Conservation (phyloP, 2,888 invertebrate species). For the Dryocosmus kuriphilus region DNA sequence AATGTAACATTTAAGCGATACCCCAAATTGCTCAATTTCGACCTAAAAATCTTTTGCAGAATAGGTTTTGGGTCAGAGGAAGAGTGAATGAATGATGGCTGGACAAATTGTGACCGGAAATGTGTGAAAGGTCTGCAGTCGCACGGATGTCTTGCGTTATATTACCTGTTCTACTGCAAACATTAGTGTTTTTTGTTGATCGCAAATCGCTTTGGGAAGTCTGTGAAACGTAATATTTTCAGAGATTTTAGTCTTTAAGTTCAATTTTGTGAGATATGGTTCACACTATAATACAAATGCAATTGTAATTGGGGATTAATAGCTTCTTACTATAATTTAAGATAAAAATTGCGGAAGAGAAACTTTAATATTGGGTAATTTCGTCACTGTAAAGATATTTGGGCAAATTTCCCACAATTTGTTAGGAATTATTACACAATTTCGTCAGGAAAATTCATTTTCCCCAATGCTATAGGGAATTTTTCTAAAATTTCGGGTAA, state of each 20-base stretch:
- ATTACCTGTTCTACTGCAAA: conserved; percentile 24
- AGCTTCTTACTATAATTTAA: not conserved
- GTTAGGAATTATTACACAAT: too few species aligned
- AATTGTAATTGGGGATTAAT: conserved; percentile 15
- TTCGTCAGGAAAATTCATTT: too few species aligned
- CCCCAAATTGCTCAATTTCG: conserved; percentile 9
- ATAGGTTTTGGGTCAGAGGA: not conserved
- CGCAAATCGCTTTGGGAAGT: conserved; percentile 38
- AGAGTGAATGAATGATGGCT: conserved; percentile 21
- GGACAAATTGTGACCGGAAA: conserved; percentile 29
- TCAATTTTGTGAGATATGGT: not conserved
- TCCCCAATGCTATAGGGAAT: too few species aligned
- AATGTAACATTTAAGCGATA: not conserved
- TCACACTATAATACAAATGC: not conserved
- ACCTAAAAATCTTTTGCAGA: conserved; percentile 7
- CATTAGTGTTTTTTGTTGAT: conserved; percentile 25
- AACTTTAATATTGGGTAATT: too few species aligned
- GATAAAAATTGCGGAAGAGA: too few species aligned
- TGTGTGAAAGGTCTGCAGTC: conserved; percentile 26
- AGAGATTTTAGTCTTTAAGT: not conserved
- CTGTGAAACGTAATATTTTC: conserved; percentile 20
- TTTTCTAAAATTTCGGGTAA: too few species aligned
- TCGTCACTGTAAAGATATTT: too few species aligned
- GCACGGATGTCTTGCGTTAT: conserved; percentile 35
- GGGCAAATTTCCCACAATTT: too few species aligned